A percentile compares a stretch with the other conserved stretches of the same genome.
Evolutionary conservation across 2,113 vertebrate genomes (phyloP).

Genomic region (Phalacrocorax aristotelis): DNA sequence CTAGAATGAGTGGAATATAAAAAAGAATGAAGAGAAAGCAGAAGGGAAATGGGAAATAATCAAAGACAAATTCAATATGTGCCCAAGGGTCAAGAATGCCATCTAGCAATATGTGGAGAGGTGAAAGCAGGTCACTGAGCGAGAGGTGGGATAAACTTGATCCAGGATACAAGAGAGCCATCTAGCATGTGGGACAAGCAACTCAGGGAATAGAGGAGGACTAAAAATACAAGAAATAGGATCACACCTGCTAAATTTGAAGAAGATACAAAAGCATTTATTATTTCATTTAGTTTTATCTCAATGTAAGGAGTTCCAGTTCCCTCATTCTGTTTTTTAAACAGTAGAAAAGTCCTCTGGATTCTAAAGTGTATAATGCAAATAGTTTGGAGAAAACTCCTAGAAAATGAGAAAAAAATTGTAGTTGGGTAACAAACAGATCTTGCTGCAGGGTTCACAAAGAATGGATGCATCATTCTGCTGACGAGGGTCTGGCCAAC

Average conservation of each 20-base stretch:
- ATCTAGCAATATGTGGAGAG: constrained; percentile 5
- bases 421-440: not conserved
- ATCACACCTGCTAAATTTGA: not conserved
- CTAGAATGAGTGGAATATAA: not conserved
- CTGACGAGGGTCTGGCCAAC: not conserved
- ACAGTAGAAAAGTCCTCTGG: not conserved
- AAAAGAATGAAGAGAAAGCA: constrained; percentile 3
- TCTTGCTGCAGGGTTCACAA: not conserved
- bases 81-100: constrained; percentile 24
- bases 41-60: constrained; percentile 33
- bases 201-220: not conserved
- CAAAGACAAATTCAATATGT: constrained; percentile 23
- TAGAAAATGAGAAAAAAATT: not conserved
- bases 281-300: not conserved
- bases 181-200: not conserved
- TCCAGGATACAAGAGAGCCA: not conserved
- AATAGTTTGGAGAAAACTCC: not conserved
- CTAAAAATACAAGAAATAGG: not conserved
- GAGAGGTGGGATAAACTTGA: not conserved
- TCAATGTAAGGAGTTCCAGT: not conserved
- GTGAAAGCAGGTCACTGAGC: not conserved
- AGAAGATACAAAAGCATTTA: not conserved
- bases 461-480: not conserved
- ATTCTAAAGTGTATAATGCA: not conserved
- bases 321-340: not conserved